phyloP scores from a whole-genome alignment of 2,113 vertebrate species.

The Girardinichthys multiradiatus region DNA sequence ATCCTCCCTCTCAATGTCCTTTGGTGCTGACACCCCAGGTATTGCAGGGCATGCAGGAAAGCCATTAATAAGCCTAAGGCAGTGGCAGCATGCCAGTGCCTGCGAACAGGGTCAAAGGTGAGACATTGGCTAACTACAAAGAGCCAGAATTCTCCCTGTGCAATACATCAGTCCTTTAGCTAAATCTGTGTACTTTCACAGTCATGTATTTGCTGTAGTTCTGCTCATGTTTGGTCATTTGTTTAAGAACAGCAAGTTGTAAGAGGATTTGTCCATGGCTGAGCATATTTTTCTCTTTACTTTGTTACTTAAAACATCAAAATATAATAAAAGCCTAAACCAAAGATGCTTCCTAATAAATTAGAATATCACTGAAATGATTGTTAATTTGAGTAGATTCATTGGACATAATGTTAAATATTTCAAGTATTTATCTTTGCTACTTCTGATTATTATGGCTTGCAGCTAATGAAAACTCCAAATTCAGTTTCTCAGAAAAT shows the following conservation, averaged over 20 bases:
- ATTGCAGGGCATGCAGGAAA: slow-evolving; percentile 57
- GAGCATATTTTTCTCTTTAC: not conserved
- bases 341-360: no score
- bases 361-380: not conserved
- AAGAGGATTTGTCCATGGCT: no score
- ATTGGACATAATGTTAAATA: not conserved
- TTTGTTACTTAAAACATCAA: not conserved
- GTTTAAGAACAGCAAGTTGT: not conserved
- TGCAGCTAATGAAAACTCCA: no score
- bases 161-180: slow-evolving; percentile 39
- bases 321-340: not conserved
- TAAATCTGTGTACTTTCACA: not conserved
- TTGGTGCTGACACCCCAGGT: slow-evolving; percentile 40
- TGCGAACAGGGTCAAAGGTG: slow-evolving; percentile 52
- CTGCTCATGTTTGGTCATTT: slow-evolving; percentile 1
- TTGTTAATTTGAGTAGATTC: not conserved
- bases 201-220: slow-evolving; percentile 12
- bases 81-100: slow-evolving; percentile 31
- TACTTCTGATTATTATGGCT: no score
- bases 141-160: slow-evolving; percentile 17
- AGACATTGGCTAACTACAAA: slow-evolving; percentile 45
- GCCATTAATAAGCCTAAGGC: slow-evolving; percentile 60
- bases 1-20: slow-evolving; percentile 30
- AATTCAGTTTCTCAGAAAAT: no score
- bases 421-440: not conserved